These are phyloP conservation scores for Rhaphigaster nebulosa DNA, from an alignment of 2,888 invertebrate genomes.

Conservation along the genomic window DNA sequence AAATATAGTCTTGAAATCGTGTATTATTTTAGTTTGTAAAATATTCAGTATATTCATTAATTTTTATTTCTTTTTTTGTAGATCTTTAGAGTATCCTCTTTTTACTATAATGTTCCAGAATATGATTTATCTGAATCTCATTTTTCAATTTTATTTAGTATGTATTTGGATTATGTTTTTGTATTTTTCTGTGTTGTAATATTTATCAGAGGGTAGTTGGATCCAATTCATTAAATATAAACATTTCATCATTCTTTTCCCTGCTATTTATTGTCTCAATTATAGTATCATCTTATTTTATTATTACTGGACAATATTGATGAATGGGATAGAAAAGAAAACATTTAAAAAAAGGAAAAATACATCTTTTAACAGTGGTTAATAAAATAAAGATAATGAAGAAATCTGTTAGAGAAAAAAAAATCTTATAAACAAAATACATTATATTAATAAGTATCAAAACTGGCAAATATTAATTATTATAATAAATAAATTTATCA, in stretches of 20 bases:
- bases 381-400: no score
- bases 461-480: no score
- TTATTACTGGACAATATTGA: no score
- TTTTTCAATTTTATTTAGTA: no score
- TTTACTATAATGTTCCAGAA: not conserved
- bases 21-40: conserved; percentile 7
- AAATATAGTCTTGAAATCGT: conserved; percentile 1
- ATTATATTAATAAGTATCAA: no score
- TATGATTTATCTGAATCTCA: not conserved
- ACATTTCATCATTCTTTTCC: no score
- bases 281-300: no score
- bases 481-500: no score
- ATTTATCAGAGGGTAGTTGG: not conserved
- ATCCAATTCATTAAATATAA: not conserved
- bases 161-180: not conserved
- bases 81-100: not conserved
- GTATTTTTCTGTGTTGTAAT: not conserved
- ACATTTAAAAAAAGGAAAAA: not conserved
- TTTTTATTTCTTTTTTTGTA: not conserved
- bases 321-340: not conserved
- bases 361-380: not conserved
- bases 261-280: no score
- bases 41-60: conserved; percentile 34
- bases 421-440: no score
- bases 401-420: no score